These are phyloP conservation scores for Cotesia chilonis DNA, from an alignment of 1,140 invertebrate species.

Conservation along the genomic window DNA sequence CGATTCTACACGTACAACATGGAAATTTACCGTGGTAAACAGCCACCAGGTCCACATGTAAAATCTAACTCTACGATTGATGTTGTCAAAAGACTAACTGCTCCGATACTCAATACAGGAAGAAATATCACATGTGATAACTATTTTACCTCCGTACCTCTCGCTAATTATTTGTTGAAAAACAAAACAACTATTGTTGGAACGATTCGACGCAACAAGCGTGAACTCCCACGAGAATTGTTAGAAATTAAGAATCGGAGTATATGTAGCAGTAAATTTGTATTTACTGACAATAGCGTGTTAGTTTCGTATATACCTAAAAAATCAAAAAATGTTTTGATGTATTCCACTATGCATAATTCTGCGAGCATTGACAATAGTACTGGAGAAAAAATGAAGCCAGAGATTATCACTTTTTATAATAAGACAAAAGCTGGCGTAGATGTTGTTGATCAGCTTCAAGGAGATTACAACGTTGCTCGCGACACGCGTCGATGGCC, in stretches of 20 bases:
- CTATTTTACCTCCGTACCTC: slow-evolving; percentile 38
- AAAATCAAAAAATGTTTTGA: slow-evolving; percentile 49
- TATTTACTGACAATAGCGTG: too few species aligned
- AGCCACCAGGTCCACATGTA: background rate
- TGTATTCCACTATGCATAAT: slow-evolving; percentile 52
- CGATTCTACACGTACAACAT: slow-evolving; percentile 29
- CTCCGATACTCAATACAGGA: slow-evolving; percentile 41
- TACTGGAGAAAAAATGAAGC: slow-evolving; percentile 44
- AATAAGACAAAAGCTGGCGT: slow-evolving; percentile 41
- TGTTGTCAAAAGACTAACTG: slow-evolving; percentile 28
- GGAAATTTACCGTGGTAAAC: background rate
- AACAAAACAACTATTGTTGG: slow-evolving; percentile 50
- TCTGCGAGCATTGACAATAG: slow-evolving; percentile 46
- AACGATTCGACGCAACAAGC: slow-evolving; percentile 41
- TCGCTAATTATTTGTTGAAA: slow-evolving; percentile 50
- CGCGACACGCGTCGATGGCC: slow-evolving; percentile 50
- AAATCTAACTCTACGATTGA: background rate
- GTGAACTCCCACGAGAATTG: too few species aligned
- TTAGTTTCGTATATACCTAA: slow-evolving; percentile 53
- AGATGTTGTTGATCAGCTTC: slow-evolving; percentile 52
- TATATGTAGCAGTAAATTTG: too few species aligned
- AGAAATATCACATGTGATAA: slow-evolving; percentile 43
- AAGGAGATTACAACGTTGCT: slow-evolving; percentile 45
- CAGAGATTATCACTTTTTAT: slow-evolving; percentile 46
- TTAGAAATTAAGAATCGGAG: too few species aligned